These are phyloP conservation scores for Myxocyprinus asiaticus DNA, from an alignment of 2,113 vertebrate species.

Conservation along the genomic window DNA sequence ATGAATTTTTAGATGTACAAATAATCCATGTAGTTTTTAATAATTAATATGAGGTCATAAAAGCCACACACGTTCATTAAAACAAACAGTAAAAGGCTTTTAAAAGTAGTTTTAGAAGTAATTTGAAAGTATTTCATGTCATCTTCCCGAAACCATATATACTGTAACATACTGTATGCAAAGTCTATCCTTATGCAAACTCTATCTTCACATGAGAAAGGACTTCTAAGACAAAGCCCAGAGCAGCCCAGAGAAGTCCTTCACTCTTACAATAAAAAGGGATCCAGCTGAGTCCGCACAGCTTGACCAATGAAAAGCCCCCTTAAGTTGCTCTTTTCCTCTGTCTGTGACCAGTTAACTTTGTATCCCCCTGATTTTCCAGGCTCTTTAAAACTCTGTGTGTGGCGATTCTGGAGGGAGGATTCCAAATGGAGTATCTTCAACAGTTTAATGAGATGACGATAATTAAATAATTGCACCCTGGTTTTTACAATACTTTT, in stretches of 20 bases:
- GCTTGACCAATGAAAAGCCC: slow-evolving; percentile 53
- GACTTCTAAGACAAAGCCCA: slow-evolving; percentile 15
- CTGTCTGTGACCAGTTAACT: slow-evolving; percentile 42
- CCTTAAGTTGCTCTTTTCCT: slow-evolving; percentile 45
- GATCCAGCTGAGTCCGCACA: slow-evolving; percentile 60
- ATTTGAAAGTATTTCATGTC: no score
- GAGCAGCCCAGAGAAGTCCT: slow-evolving; percentile 13
- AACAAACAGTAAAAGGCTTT: no score
- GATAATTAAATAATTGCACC: slow-evolving; percentile 37
- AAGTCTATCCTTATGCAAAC: no score
- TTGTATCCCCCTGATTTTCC: slow-evolving; percentile 15
- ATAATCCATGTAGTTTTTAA: no score
- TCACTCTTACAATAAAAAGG: slow-evolving; percentile 40
- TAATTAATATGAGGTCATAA: not conserved
- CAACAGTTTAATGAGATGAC: slow-evolving; percentile 44
- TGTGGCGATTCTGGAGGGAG: slow-evolving; percentile 43
- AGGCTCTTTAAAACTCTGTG: slow-evolving; percentile 43
- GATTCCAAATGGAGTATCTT: slow-evolving; percentile 30
- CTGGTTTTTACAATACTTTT: slow-evolving; percentile 33
- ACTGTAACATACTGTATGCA: no score
- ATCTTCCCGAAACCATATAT: no score
- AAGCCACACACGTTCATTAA: not conserved
- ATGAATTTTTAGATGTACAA: no score
- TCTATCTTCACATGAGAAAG: slow-evolving; percentile 3
- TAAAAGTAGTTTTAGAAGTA: no score